Percentiles rank a stretch among this genome's conserved stretches.
phyloP scores from a whole-genome alignment of 1,140 invertebrate species.

The Drosophila tropicalis region DNA sequence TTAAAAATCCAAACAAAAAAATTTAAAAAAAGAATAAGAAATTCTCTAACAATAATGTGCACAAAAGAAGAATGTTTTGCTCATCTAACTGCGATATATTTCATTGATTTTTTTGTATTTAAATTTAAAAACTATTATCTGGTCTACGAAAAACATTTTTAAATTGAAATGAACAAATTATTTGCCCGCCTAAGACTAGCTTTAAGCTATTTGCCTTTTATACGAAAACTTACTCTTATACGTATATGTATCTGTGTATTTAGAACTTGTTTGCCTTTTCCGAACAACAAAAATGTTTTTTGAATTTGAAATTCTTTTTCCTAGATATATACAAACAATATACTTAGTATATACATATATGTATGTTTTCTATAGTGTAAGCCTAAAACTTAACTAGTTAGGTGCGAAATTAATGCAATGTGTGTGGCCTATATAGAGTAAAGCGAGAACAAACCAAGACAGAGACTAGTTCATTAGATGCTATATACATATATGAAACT shows the following conservation, averaged over 20 bases:
- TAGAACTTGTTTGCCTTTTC: slow-evolving; percentile 10
- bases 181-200: slow-evolving; percentile 26
- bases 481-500: slow-evolving; percentile 14
- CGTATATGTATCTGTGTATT: slow-evolving; percentile 10
- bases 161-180: slow-evolving; percentile 32
- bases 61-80: background rate
- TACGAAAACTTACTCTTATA: slow-evolving; percentile 11
- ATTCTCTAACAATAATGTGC: background rate
- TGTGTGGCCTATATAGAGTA: background rate
- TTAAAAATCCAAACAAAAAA: too few species aligned
- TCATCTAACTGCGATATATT: slow-evolving; percentile 4
- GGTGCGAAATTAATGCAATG: slow-evolving; percentile 25
- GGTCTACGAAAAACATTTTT: background rate
- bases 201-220: slow-evolving; percentile 46
- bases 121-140: background rate
- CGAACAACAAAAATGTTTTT: background rate
- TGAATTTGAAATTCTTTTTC: slow-evolving; percentile 13
- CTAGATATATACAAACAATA: slow-evolving; percentile 6
- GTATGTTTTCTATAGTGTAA: slow-evolving; percentile 5
- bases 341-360: slow-evolving; percentile 12
- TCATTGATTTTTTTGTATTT: background rate
- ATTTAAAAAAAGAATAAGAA: too few species aligned
- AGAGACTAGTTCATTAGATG: slow-evolving; percentile 47
- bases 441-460: slow-evolving; percentile 24
- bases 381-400: background rate